Base-by-base conservation (phyloP, 2,113 vertebrate genomes). In the Lamprotornis superbus region DNA sequence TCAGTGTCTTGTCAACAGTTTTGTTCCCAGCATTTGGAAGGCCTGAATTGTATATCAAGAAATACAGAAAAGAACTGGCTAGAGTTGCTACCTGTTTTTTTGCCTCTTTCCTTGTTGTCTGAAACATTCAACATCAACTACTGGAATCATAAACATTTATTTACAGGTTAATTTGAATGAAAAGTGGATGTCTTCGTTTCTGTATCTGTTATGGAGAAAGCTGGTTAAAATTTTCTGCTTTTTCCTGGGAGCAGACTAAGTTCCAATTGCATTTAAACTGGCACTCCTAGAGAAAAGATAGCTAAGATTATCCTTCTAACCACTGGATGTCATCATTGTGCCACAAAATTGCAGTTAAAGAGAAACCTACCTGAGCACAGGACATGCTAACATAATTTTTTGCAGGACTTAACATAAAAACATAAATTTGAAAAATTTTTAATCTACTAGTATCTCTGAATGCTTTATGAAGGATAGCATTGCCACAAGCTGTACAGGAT, bases 241-340 rank as follows among this genome's bases (percentile, higher is more conserved):
- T 90, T 83, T 82, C 17, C 65, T 73, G 22, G 28, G 28, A 85
- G 12, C 6, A 40, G 18, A 23, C 22, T 21, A 30, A 27, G 24
- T 65, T 79, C 25, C n/a, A 63, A 9, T 46, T 89, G 31, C 2
- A 4, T 83, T 74, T 73, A 87, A 94, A 79, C 14, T 89, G 65
- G 18, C n/a, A 69, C 6, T 30, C 5, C 44, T 50, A 28, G 52
- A 71, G 74, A 64, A 89, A 82, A 76, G 47, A 31, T 57, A 37
- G 60, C 74, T 76, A 83, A 86, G 19, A 64, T 94, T 87, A 93
- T 69, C 46, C 15, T 79, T 93, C 53, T 93, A 93, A 87, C 96
- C 96, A 96, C 96, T 96, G 95, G 96, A 96, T 96, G 96, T 97
- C 96, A 76, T 96, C 81, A 42, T 71, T 94, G 94, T 95, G 93